Evolutionary conservation across 2,113 vertebrate genomes (phyloP).

Genomic region (Hemiprocne comata): DNA sequence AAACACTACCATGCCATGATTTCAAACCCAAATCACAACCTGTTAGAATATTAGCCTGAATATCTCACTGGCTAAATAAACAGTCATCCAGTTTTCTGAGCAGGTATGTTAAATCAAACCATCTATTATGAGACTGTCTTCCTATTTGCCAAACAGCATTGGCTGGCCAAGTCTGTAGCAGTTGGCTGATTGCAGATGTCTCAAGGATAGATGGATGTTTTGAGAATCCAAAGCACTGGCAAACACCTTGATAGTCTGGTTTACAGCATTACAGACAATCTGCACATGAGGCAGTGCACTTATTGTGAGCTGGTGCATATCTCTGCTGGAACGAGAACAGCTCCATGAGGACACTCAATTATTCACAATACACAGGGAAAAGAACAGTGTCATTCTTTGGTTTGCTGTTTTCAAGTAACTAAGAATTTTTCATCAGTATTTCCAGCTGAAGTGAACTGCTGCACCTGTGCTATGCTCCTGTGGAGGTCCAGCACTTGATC

Average conservation of each 20-base stretch:
- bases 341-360: fast-evolving
- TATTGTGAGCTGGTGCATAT: fast-evolving
- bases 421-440: not conserved
- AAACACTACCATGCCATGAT: not conserved
- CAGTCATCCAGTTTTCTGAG: not conserved
- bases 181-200: conserved; percentile 10
- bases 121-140: not conserved
- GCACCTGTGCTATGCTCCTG: not conserved
- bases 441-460: not conserved
- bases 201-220: not conserved
- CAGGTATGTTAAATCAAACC: not conserved
- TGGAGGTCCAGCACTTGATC: not conserved
- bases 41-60: not conserved
- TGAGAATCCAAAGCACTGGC: not conserved
- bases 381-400: not conserved
- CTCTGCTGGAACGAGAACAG: not conserved
- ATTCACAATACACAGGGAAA: not conserved
- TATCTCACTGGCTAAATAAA: not conserved
- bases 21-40: not conserved
- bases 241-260: not conserved
- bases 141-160: not conserved
- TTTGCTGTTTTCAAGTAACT: not conserved
- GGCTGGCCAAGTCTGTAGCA: not conserved
- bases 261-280: not conserved
- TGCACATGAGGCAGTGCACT: not conserved